Base-by-base conservation (phyloP, 2,888 invertebrate genomes). In the Coelinius sp. region DNA sequence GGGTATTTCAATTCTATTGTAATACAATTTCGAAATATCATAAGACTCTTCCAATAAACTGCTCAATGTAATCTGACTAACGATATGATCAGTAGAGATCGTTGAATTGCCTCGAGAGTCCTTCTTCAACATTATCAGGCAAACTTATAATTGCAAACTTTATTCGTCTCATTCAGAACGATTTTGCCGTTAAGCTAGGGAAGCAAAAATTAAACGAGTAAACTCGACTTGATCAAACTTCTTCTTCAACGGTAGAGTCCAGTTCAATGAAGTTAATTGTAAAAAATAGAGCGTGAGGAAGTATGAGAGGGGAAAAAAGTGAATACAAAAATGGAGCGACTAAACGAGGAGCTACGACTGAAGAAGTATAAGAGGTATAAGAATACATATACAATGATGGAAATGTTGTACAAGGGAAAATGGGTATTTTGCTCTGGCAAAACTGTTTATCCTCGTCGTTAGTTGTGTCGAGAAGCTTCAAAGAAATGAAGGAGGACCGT, bases 181-280 rank as follows among this genome's bases (percentile, higher is more conserved):
- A 20, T 49, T 20, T 17, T 20, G 6, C 20, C 20, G 17, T 20
- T 49, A 44, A 44, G 44, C 44, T n/a, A 44, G 20, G 14, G 20
- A 6, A 49, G 17, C 17, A 49, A 3, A 49, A 49, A 49, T 49
- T 49, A 8, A 49, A 49, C 20, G 46, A 49, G 20, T 20, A 20
- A 20, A 49, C 20, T 20, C 8, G n/a, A 20, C 59, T 41, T n/a
- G 27, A 65, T 53, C 70, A 70, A 70, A 70, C 65, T 70, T 70
- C 35, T 44, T 5, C 63, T 10, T 17, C 12, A 20, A 6, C 66
- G 59, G 10, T 38, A 6, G 38, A 31, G 44, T 14, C n/a, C 31
- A 17, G 65, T 25, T 20, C 10, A 27, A 31, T 41, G 20, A n/a
- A 14, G n/a, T 27, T 7, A 59, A 44, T 2, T n/a, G n/a, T n/a